Conservation (phyloP, 2,797 vertebrate species). For the Poeciliopsis gracilis region DNA sequence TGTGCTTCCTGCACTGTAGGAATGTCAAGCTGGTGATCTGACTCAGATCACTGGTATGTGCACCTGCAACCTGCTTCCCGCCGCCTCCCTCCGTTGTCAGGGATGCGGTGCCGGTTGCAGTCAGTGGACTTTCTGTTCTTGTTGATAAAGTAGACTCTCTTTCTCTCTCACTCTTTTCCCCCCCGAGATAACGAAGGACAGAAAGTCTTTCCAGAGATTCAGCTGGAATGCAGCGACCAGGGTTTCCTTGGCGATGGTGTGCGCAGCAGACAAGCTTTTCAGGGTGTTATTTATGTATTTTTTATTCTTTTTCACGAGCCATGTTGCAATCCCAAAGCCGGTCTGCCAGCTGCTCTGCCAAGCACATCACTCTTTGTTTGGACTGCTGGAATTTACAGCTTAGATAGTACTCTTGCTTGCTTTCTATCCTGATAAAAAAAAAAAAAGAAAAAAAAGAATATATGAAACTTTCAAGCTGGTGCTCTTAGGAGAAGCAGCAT, state of each 20-base stretch:
- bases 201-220: conserved; percentile 5
- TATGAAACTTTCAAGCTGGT: conserved; percentile 36
- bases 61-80: conserved; percentile 19
- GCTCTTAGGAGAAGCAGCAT: conserved; percentile 21
- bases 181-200: background rate
- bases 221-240: conserved; percentile 23
- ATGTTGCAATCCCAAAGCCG: conserved; percentile 47
- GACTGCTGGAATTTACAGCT: conserved; percentile 15
- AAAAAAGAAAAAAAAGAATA: conserved; percentile 12
- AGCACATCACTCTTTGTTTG: conserved; percentile 26
- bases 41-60: conserved; percentile 68
- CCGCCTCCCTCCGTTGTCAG: conserved; percentile 11
- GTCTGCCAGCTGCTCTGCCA: conserved; percentile 45
- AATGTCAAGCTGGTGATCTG: conserved; percentile 64
- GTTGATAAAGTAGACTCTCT: background rate
- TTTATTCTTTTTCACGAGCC: conserved; percentile 66
- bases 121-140: background rate
- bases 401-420: conserved; percentile 22
- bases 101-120: background rate
- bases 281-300: conserved; percentile 54
- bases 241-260: conserved; percentile 30
- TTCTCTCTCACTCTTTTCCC: conserved; percentile 1
- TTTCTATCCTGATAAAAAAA: background rate
- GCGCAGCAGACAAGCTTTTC: conserved; percentile 42
- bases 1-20: conserved; percentile 42